Conservation (phyloP, 2,888 invertebrate species). For the Heliconius cydno region DNA sequence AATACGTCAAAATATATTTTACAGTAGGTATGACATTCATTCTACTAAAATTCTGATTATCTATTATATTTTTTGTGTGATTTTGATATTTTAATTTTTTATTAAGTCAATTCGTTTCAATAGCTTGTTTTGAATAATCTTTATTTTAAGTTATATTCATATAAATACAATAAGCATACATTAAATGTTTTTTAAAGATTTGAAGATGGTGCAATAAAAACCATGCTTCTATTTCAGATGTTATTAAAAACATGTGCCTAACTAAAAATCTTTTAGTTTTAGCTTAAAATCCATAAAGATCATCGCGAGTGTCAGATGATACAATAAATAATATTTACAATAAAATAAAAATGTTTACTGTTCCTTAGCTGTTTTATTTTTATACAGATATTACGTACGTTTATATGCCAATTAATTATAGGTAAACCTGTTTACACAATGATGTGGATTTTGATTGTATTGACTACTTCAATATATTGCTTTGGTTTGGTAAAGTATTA, state of each 20-base stretch:
- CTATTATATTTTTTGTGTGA: background rate
- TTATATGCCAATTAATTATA: background rate
- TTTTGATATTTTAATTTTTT: background rate
- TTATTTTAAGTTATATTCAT: background rate
- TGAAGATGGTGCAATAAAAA: background rate
- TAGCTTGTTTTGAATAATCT: background rate
- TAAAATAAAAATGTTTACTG: conserved; percentile 80
- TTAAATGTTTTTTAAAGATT: background rate
- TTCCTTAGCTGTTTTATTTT: conserved; percentile 71
- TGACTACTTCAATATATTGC: background rate
- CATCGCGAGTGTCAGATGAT: conserved; percentile 76
- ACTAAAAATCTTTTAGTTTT: conserved; percentile 46
- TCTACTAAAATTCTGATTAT: background rate
- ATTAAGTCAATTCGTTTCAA: background rate
- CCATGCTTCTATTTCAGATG: conserved; percentile 6
- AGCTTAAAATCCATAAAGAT: conserved; percentile 59
- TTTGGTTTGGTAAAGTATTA: background rate
- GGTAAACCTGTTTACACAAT: background rate
- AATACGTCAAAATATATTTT: too few relatives aligned
- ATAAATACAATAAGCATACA: background rate
- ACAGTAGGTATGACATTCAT: too few relatives aligned
- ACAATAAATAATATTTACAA: conserved; percentile 82
- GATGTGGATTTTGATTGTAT: too few relatives aligned
- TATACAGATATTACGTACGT: background rate
- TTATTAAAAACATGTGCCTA: conserved; percentile 31